Percentiles rank a stretch among this genome's conserved stretches.
These are phyloP conservation scores for Microplitis deprimator DNA, from an alignment of 2,888 invertebrate species.

Conservation along the genomic window DNA sequence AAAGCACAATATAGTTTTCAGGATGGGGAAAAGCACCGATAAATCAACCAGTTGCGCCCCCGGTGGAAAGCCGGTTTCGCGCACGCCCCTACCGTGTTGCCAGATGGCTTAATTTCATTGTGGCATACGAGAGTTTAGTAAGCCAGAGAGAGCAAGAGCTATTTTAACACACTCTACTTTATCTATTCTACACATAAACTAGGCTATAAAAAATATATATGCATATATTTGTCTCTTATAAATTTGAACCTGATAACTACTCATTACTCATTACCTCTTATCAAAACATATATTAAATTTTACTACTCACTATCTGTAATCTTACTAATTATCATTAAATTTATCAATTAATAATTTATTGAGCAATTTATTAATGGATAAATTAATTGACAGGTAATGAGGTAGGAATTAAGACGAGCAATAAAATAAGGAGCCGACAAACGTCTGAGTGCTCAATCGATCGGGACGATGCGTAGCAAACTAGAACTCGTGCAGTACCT, in stretches of 20 bases:
- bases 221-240: not conserved
- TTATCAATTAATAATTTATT: not conserved
- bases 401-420: slow-evolving; percentile 18
- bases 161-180: not conserved
- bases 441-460: slow-evolving; percentile 42
- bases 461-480: slow-evolving; percentile 36
- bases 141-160: slow-evolving; percentile 4
- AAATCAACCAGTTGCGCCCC: slow-evolving; percentile 71
- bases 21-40: slow-evolving; percentile 66
- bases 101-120: slow-evolving; percentile 70
- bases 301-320: too few species aligned
- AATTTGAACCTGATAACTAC: not conserved
- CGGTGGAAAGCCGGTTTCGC: slow-evolving; percentile 38
- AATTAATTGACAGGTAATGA: not conserved
- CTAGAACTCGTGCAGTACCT: slow-evolving; percentile 35
- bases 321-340: too few species aligned
- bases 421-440: slow-evolving; percentile 34
- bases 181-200: slow-evolving; percentile 1
- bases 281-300: too few species aligned
- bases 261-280: too few species aligned
- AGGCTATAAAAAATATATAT: not conserved
- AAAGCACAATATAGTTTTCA: slow-evolving; percentile 15
- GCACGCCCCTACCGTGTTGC: slow-evolving; percentile 69
- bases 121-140: slow-evolving; percentile 47
- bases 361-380: not conserved